phyloP scores from a whole-genome alignment of 2,888 invertebrate genomes.

The Drosophila pegasa region DNA sequence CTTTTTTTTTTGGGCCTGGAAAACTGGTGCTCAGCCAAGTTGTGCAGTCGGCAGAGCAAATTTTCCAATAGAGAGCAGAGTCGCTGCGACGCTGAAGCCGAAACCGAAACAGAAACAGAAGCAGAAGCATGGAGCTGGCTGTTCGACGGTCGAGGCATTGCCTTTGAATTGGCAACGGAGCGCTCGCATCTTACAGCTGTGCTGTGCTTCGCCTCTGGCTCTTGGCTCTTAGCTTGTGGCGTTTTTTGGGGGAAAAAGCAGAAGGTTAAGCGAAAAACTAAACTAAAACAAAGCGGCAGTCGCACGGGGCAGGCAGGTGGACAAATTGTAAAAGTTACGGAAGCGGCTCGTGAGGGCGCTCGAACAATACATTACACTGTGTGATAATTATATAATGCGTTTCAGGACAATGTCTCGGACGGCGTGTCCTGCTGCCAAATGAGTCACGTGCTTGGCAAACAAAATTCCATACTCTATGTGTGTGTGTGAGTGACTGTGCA shows the following conservation, averaged over 20 bases:
- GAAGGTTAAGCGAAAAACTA: conserved; percentile 8
- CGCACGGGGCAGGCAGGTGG: conserved; percentile 18
- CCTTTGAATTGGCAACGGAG: conserved; percentile 54
- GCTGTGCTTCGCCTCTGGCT: conserved; percentile 30
- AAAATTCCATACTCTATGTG: conserved; percentile 25
- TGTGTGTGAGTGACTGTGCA: conserved; percentile 14
- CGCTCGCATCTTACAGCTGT: conserved; percentile 41
- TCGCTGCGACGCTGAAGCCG: conserved; percentile 34
- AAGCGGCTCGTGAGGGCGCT: conserved; percentile 25
- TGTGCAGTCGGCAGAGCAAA: conserved; percentile 54
- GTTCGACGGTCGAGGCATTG: conserved; percentile 35
- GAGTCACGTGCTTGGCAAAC: conserved; percentile 63
- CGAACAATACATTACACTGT: conserved; percentile 25
- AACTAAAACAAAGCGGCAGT: conserved; percentile 12
- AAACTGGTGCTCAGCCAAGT: conserved; percentile 50
- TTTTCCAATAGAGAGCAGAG: conserved; percentile 60
- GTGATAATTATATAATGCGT: conserved; percentile 67
- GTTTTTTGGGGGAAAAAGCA: conserved; percentile 12
- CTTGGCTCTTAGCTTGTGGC: conserved; percentile 29
- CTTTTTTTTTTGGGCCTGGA: conserved; percentile 48
- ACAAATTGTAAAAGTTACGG: conserved; percentile 31
- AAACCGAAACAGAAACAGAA: conserved; percentile 45
- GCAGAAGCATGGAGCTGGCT: conserved; percentile 35
- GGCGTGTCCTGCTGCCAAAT: conserved; percentile 35
- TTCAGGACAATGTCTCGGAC: conserved; percentile 29